phyloP scores from a whole-genome alignment of 2,797 vertebrate species.

The Brotula barbata region DNA sequence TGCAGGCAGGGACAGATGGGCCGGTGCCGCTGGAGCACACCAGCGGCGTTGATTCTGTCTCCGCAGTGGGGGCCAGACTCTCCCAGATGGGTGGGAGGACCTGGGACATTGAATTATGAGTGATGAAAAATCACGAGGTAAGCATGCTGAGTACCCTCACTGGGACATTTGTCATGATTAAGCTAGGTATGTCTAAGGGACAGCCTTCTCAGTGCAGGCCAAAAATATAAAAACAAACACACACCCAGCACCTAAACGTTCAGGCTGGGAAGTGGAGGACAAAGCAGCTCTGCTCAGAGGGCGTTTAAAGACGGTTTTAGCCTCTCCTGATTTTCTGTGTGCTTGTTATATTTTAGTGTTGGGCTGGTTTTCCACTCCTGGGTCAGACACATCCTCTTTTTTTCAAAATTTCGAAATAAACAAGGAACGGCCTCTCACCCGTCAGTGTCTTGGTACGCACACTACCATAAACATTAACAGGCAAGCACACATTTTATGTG shows the following conservation, averaged over 20 bases:
- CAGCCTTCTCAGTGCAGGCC: slow-evolving; percentile 6
- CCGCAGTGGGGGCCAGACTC: slow-evolving; percentile 31
- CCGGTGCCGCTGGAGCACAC: slow-evolving; percentile 41
- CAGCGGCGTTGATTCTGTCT: slow-evolving; percentile 26
- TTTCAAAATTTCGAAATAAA: slow-evolving; percentile 58
- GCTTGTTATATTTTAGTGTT: slow-evolving; percentile 24
- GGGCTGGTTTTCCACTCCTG: slow-evolving; percentile 22
- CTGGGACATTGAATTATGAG: slow-evolving; percentile 68
- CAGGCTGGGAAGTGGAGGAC: neutral
- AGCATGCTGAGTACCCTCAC: slow-evolving; percentile 45
- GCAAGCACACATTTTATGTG: slow-evolving; percentile 6
- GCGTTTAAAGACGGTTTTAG: slow-evolving; percentile 17
- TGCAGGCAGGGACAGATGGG: slow-evolving; percentile 67
- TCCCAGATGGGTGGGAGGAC: slow-evolving; percentile 67
- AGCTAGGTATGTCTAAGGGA: slow-evolving; percentile 34
- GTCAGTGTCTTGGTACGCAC: slow-evolving; percentile 24
- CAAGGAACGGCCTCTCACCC: slow-evolving; percentile 50
- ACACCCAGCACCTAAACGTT: neutral
- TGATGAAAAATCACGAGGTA: slow-evolving; percentile 70
- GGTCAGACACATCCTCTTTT: slow-evolving; percentile 20
- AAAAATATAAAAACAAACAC: slow-evolving; percentile 11
- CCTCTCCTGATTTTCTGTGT: slow-evolving; percentile 24
- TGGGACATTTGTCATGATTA: slow-evolving; percentile 66
- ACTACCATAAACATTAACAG: slow-evolving; percentile 18
- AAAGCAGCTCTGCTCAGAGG: slow-evolving; percentile 5